phyloP scores from a whole-genome alignment of 2,113 vertebrate species.

The Alces alces region DNA sequence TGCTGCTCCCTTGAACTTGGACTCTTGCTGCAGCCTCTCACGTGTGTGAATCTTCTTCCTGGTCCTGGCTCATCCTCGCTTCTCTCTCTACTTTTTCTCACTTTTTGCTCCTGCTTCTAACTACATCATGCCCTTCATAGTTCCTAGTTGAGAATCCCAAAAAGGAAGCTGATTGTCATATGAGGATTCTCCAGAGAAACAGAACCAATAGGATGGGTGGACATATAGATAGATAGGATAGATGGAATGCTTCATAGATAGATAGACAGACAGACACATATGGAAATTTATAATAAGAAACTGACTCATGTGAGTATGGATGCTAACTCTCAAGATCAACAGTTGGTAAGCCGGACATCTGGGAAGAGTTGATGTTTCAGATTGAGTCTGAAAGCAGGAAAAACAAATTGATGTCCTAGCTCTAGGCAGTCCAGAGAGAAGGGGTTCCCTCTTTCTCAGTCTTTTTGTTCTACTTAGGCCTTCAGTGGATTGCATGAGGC shows the following conservation, averaged over 20 bases:
- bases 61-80: background rate
- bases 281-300: background rate
- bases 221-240: background rate
- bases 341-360: background rate
- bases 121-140: background rate
- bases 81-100: background rate
- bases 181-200: background rate
- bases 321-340: background rate
- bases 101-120: background rate
- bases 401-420: background rate
- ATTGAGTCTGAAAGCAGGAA: background rate
- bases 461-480: background rate
- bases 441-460: background rate
- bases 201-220: background rate
- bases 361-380: background rate
- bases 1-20: background rate
- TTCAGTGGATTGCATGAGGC: background rate
- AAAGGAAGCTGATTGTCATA: background rate
- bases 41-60: background rate
- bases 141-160: background rate
- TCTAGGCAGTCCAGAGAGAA: background rate
- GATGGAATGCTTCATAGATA: background rate
- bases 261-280: background rate
- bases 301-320: background rate
- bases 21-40: background rate